Base-by-base conservation (phyloP, 1,140 invertebrate genomes). In the Ceratosolen solmsi region DNA sequence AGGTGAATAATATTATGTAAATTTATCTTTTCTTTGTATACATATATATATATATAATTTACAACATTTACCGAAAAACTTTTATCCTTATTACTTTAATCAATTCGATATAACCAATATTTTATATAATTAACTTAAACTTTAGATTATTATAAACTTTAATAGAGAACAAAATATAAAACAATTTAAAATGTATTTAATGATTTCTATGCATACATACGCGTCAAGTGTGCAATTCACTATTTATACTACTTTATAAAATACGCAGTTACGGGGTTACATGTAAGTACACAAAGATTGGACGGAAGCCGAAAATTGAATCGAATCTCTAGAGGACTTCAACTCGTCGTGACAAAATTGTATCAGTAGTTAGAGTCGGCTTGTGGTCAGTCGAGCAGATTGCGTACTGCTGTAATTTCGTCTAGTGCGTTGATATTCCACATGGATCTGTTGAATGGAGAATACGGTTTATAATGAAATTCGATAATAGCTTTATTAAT, bases 301-400 rank as follows among this genome's bases (percentile, higher is more conserved):
- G 38, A 49, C 1, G 22, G 2, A 38, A 38, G 0, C 25, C n/a
- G 56, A 75, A 75, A 60, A 65, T 33, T 20, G 71, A 65, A 63
- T 80, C 20, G 70, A 74, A 80, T 80, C 60, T 73, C 38, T 25
- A 80, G 56, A 33, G 25, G 8, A 49, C 27, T 49, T 51, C 49
- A 54, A 27, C n/a, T 46, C 58, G n/a, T 9, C 46, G n/a, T 20
- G 27, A 63, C 22, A 38, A 60, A 38, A 63, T 25, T 41, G 58
- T 65, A 49, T 36, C 79, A 80, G 79, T 80, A 80, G 79, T 80
- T 73, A 36, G 27, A 58, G 9, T 54, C 70, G 22, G 41, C 41
- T 38, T 80, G 7, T 33, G 58, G 25, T 65, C 68, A 41, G 54
- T 30, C 77, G 22, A n/a, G 4, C 46, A 33, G 1, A 13, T 54